Evolutionary conservation across 2,113 vertebrate species (phyloP), one percentile per base, ranked within the genome.

Genomic region (Nothoprocta pentlandii): DNA sequence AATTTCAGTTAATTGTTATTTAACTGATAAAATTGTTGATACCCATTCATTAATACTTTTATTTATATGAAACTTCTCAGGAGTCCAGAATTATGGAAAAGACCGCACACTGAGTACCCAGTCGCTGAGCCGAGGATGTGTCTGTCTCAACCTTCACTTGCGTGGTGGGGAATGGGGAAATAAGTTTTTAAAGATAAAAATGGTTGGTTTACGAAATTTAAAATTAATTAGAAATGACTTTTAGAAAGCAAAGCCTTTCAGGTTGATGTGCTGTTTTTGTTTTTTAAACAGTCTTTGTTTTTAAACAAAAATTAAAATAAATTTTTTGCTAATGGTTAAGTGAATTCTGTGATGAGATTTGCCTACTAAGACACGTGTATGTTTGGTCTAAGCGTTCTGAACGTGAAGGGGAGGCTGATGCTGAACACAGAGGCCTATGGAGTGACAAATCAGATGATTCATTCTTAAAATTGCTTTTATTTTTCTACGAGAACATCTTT

Each of bases 291-390:
- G 51, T 80, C 73, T 86, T 94, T 47, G 41, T 73, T 54, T 96
- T 91, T 94, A 90, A 81, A 74, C 51, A 75, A 49, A 49, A 94
- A 92, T 44, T 62, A 66, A 88, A 96, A 89, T 93, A 95, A 94
- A 90, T 15, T 53, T 92, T 96, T 96, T 96, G 83, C 87, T 95
- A 94, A 73, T 81, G 23, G 42, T 92, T 70, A 16, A 28, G 30
- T 73, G 42, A 16, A 80, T 80, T 85, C 83, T 94, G 62, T 56
- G 1, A 51, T 77, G 5, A 70, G 61, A n/a, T 59, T 23, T 66
- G 9, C 36, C 58, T 12, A 75, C 11, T 73, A 21, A 47, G 59
- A 16, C 21, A 41, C 8, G 44, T 66, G 36, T 80, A 70, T 47
- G 19, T 83, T 2, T 51, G 26, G 6, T 61, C 8, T 89, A 32